Base-by-base conservation (phyloP, 2,888 invertebrate genomes). In the Lasioglossum malachurum region DNA sequence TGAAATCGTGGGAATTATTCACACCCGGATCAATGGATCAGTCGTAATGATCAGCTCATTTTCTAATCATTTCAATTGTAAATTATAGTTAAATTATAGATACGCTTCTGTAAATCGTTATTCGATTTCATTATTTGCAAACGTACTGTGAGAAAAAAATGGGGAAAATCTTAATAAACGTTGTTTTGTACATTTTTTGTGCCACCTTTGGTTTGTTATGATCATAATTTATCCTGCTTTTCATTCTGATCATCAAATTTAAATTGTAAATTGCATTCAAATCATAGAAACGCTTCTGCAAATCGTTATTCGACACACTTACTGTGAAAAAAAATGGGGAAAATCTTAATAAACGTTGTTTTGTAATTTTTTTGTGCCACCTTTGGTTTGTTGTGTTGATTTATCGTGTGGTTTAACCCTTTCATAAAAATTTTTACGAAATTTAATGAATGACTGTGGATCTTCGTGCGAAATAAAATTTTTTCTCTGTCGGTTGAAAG, bases 1-100 rank as follows among this genome's bases (percentile, higher is more conserved):
- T 19, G n/a, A 67, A 73, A 31, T 60, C 60, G 57, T 27, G 46
- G 31, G 44, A 73, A 79, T 73, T 44, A 64, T 31, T 31, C 19
- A n/a, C 31, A 7, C 31, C 16, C 31, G 64, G 3, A n/a, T n/a
- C n/a, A 53, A 23, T 23, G 23, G 53, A 23, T 53, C 23, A 23
- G 23, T 23, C 49, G 49, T 53, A 23, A 53, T 23, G 19, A 53
- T 23, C 7, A 23, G 3, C 23, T 53, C 2, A n/a, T 23, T n/a
- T 8, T n/a, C 23, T n/a, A n/a, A 1, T 53, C 23, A 23, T 53
- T 10, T 53, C 53, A 53, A 53, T 53, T 53, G 53, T 53, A 53
- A 53, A 53, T 23, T 53, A 23, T 23, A 10, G 8, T 8, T 2
- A 23, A 53, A 23, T 10, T 23, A 23, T 23, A 23, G 23, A 53